Conservation (phyloP, 1,140 invertebrate genomes). For the Saxidomus purpurata region DNA sequence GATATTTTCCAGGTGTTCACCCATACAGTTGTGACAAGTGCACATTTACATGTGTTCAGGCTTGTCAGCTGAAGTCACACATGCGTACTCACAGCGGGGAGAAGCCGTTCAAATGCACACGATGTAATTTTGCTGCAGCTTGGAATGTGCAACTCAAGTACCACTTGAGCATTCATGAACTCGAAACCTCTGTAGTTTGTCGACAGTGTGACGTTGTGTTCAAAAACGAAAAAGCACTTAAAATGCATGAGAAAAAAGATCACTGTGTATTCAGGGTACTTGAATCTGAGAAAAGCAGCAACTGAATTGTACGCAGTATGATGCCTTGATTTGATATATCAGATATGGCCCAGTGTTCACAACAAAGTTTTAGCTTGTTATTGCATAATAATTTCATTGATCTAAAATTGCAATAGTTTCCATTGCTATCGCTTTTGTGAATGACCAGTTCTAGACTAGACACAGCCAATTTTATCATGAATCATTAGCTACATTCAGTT, state of each 20-base stretch:
- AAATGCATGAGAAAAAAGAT: slow-evolving; percentile 51
- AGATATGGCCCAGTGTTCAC: too few relatives aligned
- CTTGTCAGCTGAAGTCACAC: slow-evolving; percentile 59
- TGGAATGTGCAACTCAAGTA: slow-evolving; percentile 69
- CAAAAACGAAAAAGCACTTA: slow-evolving; percentile 45
- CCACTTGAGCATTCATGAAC: slow-evolving; percentile 18
- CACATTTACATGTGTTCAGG: slow-evolving; percentile 60
- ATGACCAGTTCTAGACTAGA: too few relatives aligned
- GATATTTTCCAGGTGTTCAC: slow-evolving; percentile 46
- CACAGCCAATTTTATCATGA: too few relatives aligned
- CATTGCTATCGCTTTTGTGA: too few relatives aligned
- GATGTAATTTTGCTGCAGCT: slow-evolving; percentile 63
- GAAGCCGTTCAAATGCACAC: slow-evolving; percentile 61
- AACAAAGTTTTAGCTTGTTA: too few relatives aligned
- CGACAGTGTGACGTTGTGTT: slow-evolving; percentile 44
- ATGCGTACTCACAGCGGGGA: slow-evolving; percentile 67
- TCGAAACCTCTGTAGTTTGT: slow-evolving; percentile 10
- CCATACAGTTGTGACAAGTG: slow-evolving; percentile 59
- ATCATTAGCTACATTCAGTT: too few relatives aligned
- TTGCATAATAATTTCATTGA: too few relatives aligned
- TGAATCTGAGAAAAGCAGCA: too few relatives aligned
- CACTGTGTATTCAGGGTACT: neutral
- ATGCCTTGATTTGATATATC: too few relatives aligned
- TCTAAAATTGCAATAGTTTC: too few relatives aligned
- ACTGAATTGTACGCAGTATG: too few relatives aligned